These are phyloP conservation scores for Eristalinus aeneus DNA, from an alignment of 2,888 invertebrate species.

Conservation along the genomic window DNA sequence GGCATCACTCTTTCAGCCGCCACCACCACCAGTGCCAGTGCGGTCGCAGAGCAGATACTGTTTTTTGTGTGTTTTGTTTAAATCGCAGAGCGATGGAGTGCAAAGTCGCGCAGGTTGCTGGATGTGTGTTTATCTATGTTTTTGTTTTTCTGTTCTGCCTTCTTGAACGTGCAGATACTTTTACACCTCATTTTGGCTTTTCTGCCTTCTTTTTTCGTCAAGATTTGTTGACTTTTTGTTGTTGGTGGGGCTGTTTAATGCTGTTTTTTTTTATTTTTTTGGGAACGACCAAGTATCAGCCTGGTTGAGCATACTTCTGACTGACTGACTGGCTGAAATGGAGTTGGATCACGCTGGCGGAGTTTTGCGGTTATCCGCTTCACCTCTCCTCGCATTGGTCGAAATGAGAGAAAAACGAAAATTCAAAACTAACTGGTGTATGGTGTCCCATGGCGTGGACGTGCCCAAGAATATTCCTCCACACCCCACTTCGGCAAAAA, in stretches of 20 bases:
- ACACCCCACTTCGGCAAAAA: conserved; percentile 1
- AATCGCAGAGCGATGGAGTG: conserved; percentile 34
- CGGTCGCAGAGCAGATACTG: conserved; percentile 38
- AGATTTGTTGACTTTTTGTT: neutral
- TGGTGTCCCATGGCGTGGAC: conserved; percentile 46
- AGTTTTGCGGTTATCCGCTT: conserved; percentile 45
- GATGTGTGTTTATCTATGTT: conserved; percentile 50
- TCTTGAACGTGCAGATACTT: conserved; percentile 61
- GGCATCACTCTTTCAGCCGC: conserved; percentile 37
- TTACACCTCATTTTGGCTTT: conserved; percentile 55
- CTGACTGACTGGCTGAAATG: conserved; percentile 34
- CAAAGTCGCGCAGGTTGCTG: conserved; percentile 59
- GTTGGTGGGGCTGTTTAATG: conserved; percentile 16
- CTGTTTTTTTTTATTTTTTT: neutral
- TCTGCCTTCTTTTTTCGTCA: conserved; percentile 4
- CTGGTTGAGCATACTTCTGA: conserved; percentile 40
- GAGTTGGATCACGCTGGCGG: neutral
- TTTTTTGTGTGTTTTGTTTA: conserved; percentile 10
- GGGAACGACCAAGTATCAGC: conserved; percentile 29
- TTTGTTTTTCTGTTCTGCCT: conserved; percentile 24
- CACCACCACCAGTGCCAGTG: conserved; percentile 49
- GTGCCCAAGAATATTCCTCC: conserved; percentile 54
- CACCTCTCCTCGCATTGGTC: neutral
- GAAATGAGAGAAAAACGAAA: neutral
- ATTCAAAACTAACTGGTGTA: conserved; percentile 27